Base-by-base conservation (phyloP, 2,113 vertebrate species). In the Lethenteron reissneri region DNA sequence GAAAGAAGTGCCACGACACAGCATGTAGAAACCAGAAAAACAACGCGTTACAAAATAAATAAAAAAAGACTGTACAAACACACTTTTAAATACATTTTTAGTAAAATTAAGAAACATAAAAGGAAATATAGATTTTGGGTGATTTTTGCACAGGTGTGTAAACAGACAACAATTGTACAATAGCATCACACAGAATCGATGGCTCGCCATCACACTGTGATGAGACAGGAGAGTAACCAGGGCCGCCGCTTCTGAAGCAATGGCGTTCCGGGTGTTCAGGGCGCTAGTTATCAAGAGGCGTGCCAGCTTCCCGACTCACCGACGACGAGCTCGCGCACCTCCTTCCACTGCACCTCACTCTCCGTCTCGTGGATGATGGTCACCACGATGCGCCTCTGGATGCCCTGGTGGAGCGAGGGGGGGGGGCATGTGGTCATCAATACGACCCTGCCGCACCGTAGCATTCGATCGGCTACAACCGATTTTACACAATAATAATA, bases 321-420 rank as follows among this genome's bases (percentile, higher is more conserved):
- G 13, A 97, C 92, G 21, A 97, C 94, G 78, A 97, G 82, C 77
- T 97, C 94, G 1, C 94, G 80, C 2, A 97, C 92, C 3, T 97
- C 94, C 41, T 97, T 97, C 94, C 94, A 97, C 75, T 97, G 89
- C 56, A 97, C 83, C 75, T 97, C 92, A 1, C 85, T 94, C 57
- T 92, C 94, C 76, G 90, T 97, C 81, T 97, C 94, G 0, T 97
- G 94, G 79, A 96, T 91, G 3, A 97, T 88, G 70, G 91, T 97
- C 77, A 97, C 86, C 0, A 89, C 96, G 81, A 97, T 89, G 75
- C 94, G 84, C 9, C 94, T 81, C 78, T 97, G 94, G 80, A 97
- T 97, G 56, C 94, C 94, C 94, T 97, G 78, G 71, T 0, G 41
- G 41, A 6, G 41, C 41, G 41, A 41, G 41, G 41, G 41, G 41